Conservation (phyloP, 1,140 invertebrate genomes). For the Bacillus rossius region DNA sequence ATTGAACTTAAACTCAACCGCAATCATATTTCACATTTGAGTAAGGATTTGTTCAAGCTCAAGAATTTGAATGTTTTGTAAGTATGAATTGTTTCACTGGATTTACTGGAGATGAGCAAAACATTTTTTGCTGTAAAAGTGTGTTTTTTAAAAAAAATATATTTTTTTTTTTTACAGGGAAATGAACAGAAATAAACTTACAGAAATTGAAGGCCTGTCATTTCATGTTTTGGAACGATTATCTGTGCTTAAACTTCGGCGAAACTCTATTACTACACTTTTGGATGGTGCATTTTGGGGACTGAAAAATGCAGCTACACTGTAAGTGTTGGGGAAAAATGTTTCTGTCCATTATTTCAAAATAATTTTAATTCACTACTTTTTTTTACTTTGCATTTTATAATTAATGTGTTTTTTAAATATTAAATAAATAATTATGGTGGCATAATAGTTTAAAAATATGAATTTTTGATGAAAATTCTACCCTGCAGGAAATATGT, state of each 20-base stretch:
- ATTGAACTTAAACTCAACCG: conserved; percentile 72
- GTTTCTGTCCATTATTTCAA: conserved; percentile 14
- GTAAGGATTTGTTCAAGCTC: conserved; percentile 66
- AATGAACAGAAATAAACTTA: conserved; percentile 73
- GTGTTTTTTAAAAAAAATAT: background rate
- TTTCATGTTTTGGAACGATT: conserved; percentile 71
- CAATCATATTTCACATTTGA: conserved; percentile 65
- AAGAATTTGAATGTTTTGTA: conserved; percentile 64
- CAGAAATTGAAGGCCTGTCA: conserved; percentile 67
- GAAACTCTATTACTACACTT: conserved; percentile 70
- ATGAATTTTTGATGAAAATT: too few relatives aligned
- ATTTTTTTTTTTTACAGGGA: conserved; percentile 51
- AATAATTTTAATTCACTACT: conserved; percentile 11
- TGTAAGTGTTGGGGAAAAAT: conserved; percentile 47
- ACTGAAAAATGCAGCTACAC: conserved; percentile 61
- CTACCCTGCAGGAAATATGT: too few relatives aligned
- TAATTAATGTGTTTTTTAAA: too few relatives aligned
- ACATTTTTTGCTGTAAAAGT: background rate
- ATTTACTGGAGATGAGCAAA: conserved; percentile 2
- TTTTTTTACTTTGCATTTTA: too few relatives aligned
- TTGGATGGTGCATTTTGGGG: conserved; percentile 86
- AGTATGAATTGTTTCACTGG: conserved; percentile 34
- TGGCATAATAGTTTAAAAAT: too few relatives aligned
- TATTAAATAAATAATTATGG: too few relatives aligned
- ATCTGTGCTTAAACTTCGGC: conserved; percentile 65